These are phyloP conservation scores for Ceyx cyanopectus DNA, from an alignment of 2,113 vertebrate species.

Conservation along the genomic window DNA sequence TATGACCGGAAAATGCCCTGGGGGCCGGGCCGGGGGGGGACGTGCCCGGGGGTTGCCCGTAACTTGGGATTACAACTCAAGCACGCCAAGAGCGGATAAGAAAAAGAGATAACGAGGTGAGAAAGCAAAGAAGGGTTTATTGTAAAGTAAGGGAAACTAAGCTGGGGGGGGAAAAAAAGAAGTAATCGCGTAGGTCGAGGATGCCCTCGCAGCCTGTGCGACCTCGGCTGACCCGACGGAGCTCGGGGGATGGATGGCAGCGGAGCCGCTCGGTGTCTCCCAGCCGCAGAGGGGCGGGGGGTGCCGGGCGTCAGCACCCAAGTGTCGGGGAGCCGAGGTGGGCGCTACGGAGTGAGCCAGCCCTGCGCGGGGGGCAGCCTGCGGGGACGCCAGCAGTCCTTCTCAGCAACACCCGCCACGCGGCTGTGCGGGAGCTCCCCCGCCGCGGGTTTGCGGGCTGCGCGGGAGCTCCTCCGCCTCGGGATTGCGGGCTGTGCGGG, in stretches of 20 bases:
- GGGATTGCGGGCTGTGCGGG: background rate
- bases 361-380: background rate
- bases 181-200: background rate
- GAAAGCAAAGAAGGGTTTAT: slow-evolving; percentile 6
- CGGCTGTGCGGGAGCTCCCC: too few relatives aligned
- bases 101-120: slow-evolving; percentile 9
- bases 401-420: too few relatives aligned
- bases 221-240: background rate
- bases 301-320: background rate
- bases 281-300: background rate
- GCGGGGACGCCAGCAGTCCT: background rate
- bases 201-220: background rate
- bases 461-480: background rate
- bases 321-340: background rate
- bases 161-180: too few relatives aligned
- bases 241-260: background rate
- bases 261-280: background rate
- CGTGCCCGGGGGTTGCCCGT: background rate
- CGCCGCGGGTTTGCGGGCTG: too few relatives aligned
- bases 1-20: background rate
- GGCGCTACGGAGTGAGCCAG: background rate
- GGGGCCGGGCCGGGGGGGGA: background rate
- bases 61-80: background rate
- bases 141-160: slow-evolving; percentile 1
- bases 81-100: background rate